Evolutionary conservation across 92 coral and sea anemone species (phyloP).

Genomic region (Paragorgia papillata): DNA sequence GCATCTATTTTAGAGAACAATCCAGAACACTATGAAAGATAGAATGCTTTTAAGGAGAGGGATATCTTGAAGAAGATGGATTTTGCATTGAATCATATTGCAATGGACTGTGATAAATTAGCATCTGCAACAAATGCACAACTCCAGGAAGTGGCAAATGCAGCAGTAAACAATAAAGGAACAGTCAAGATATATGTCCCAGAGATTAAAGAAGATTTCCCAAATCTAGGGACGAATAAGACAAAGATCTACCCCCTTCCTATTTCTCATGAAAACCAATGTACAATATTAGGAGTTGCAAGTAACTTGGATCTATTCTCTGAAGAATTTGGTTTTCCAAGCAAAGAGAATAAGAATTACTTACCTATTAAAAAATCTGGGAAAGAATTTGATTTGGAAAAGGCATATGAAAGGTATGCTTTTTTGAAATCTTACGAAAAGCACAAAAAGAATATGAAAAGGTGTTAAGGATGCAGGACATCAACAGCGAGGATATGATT

Average conservation of each 20-base stretch:
- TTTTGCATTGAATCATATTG: slow-evolving; percentile 7
- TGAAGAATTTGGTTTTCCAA: slow-evolving; percentile 18
- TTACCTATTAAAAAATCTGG: slow-evolving; percentile 12
- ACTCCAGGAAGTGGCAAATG: neutral
- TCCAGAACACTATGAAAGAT: neutral
- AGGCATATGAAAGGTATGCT: slow-evolving; percentile 25
- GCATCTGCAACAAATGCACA: neutral
- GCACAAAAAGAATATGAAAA: slow-evolving; percentile 9
- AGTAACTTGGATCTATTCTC: slow-evolving; percentile 31
- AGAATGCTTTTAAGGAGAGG: slow-evolving; percentile 3
- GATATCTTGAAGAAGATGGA: slow-evolving; percentile 3
- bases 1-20: slow-evolving; percentile 12
- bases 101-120: neutral
- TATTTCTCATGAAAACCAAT: slow-evolving; percentile 32
- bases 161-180: neutral
- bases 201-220: slow-evolving; percentile 6
- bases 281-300: slow-evolving; percentile 15
- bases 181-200: slow-evolving; percentile 9
- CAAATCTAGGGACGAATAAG: neutral
- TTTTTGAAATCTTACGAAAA: slow-evolving; percentile 13
- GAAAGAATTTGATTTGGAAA: slow-evolving; percentile 31
- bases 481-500: no score
- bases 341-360: neutral
- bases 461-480: no score
- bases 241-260: slow-evolving; percentile 21